Evolutionary conservation across 2,888 invertebrate genomes (phyloP).

Genomic region (Labia minor): DNA sequence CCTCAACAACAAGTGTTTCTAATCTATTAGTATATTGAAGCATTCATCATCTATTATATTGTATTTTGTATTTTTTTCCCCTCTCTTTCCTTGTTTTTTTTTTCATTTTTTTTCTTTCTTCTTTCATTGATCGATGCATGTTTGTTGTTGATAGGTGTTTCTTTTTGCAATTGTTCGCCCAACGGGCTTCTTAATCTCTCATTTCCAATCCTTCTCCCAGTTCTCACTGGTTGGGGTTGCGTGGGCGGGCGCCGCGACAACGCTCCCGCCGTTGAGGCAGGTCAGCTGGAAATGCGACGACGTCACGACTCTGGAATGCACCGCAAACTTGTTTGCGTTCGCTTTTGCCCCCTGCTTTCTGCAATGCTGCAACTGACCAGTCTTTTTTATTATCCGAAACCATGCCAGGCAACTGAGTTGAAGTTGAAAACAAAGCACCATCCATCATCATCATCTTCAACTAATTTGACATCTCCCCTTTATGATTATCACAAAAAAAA

Average conservation of each 20-base stretch:
- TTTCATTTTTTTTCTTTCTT: too few relatives aligned
- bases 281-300: neutral
- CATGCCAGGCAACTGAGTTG: neutral
- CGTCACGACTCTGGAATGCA: neutral
- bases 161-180: too few relatives aligned
- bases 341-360: neutral
- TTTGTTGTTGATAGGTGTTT: too few relatives aligned
- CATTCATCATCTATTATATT: too few relatives aligned
- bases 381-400: neutral
- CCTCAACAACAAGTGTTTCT: too few relatives aligned
- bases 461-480: too few relatives aligned
- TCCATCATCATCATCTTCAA: neutral
- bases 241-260: neutral
- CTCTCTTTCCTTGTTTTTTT: too few relatives aligned
- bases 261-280: neutral
- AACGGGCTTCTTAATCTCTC: too few relatives aligned
- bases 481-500: too few relatives aligned
- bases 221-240: neutral
- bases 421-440: neutral
- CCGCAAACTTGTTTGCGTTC: conserved; percentile 13
- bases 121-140: too few relatives aligned
- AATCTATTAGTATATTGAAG: too few relatives aligned
- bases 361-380: neutral
- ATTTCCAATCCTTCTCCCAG: neutral
- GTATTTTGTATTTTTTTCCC: too few relatives aligned